phyloP scores from a whole-genome alignment of 2,888 invertebrate genomes.

The Esperia sulphurella region DNA sequence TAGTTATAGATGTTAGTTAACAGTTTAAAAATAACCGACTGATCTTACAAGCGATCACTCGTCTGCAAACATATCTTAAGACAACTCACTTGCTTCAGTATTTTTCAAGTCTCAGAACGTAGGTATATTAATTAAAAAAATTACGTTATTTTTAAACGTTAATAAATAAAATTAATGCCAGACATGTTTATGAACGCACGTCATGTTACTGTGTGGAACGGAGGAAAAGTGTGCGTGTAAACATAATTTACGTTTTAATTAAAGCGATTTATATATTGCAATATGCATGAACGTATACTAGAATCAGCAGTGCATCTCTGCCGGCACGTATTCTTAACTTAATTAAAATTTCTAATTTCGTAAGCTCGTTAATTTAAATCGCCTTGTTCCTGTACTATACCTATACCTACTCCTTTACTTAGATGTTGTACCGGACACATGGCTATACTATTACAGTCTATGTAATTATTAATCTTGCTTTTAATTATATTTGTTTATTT shows the following conservation, averaged over 20 bases:
- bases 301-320: too few relatives aligned
- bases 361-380: conserved; percentile 15
- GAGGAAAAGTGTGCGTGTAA: conserved; percentile 50
- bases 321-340: too few relatives aligned
- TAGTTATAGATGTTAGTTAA: conserved; percentile 40
- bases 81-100: conserved; percentile 23
- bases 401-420: too few relatives aligned
- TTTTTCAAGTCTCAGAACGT: not conserved
- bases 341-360: too few relatives aligned
- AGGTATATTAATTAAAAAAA: too few relatives aligned
- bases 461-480: too few relatives aligned
- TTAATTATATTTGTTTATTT: too few relatives aligned
- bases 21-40: conserved; percentile 49
- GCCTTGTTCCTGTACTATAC: conserved; percentile 19
- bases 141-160: too few relatives aligned
- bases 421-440: too few relatives aligned
- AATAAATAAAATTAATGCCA: not conserved
- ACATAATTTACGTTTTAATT: conserved; percentile 27
- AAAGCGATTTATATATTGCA: conserved; percentile 7
- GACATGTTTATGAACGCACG: conserved; percentile 28
- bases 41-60: conserved; percentile 22
- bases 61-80: conserved; percentile 36
- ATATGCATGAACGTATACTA: not conserved
- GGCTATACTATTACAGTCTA: too few relatives aligned
- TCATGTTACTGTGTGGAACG: conserved; percentile 52